phyloP scores from a whole-genome alignment of 2,113 vertebrate genomes.

The Felis chaus region DNA sequence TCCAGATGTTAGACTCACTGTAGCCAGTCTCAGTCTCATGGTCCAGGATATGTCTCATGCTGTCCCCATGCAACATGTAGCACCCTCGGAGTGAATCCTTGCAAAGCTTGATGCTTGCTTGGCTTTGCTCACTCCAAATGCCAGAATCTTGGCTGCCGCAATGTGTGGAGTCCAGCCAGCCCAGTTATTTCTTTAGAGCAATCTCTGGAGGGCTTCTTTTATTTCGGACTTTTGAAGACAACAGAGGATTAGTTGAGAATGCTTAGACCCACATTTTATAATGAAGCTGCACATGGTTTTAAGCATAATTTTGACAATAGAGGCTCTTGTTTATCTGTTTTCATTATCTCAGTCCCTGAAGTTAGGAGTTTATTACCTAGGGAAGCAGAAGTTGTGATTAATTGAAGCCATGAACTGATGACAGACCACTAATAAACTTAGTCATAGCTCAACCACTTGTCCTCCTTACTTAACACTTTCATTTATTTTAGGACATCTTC shows the following conservation, averaged over 20 bases:
- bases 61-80: not conserved
- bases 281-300: not conserved
- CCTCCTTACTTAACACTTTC: not conserved
- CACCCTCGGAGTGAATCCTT: not conserved
- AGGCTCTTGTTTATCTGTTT: not conserved
- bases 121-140: not conserved
- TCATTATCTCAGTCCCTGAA: not conserved
- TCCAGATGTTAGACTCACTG: not conserved
- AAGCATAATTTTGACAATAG: not conserved
- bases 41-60: not conserved
- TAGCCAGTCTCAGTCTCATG: not conserved
- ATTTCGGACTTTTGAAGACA: constrained; percentile 45
- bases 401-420: constrained; percentile 12
- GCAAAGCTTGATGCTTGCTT: not conserved
- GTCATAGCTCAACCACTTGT: not conserved
- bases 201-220: constrained; percentile 34
- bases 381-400: constrained; percentile 10
- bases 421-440: constrained; percentile 4
- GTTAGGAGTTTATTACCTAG: not conserved
- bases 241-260: constrained; percentile 20
- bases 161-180: not conserved
- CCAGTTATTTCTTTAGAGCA: constrained; percentile 7
- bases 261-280: not conserved
- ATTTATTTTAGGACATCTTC: not conserved
- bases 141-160: not conserved